Conservation (phyloP, 1,140 invertebrate genomes). For the Lutraria rhynchaena region DNA sequence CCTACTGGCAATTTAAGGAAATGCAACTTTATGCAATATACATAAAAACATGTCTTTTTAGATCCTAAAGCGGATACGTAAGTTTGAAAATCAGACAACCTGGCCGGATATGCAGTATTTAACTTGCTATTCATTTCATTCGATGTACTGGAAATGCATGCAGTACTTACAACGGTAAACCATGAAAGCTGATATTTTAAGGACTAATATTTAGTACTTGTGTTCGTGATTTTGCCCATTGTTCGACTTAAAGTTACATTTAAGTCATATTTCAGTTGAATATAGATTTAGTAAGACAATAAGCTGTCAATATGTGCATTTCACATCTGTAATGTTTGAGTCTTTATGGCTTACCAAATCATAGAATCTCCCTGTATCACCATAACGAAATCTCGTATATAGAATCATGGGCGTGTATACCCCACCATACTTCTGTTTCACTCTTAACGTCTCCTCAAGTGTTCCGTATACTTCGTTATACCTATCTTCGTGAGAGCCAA, state of each 20-base stretch:
- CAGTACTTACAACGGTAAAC: too few species aligned
- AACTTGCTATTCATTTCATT: too few species aligned
- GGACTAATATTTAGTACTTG: neutral
- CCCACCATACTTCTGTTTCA: constrained; percentile 57
- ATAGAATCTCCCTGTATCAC: constrained; percentile 38
- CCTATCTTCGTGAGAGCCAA: constrained; percentile 13
- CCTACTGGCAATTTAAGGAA: too few species aligned
- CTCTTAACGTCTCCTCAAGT: constrained; percentile 64
- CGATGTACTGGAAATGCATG: too few species aligned
- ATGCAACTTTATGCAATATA: too few species aligned
- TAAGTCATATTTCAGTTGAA: neutral
- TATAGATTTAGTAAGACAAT: neutral
- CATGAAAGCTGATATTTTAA: too few species aligned
- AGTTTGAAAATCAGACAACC: too few species aligned
- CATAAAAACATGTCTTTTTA: too few species aligned
- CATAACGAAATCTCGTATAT: constrained; percentile 53
- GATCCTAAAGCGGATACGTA: too few species aligned
- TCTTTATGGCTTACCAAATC: constrained; percentile 11
- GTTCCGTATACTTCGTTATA: constrained; percentile 9
- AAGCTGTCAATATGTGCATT: neutral
- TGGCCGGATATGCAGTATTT: too few species aligned
- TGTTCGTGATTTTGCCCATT: neutral
- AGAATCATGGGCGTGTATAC: constrained; percentile 52
- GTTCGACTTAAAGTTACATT: neutral
- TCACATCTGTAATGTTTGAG: neutral